Percentiles rank a stretch among this genome's conserved stretches.
Conservation (phyloP, 2,888 invertebrate species). For the Nomada fucata region DNA sequence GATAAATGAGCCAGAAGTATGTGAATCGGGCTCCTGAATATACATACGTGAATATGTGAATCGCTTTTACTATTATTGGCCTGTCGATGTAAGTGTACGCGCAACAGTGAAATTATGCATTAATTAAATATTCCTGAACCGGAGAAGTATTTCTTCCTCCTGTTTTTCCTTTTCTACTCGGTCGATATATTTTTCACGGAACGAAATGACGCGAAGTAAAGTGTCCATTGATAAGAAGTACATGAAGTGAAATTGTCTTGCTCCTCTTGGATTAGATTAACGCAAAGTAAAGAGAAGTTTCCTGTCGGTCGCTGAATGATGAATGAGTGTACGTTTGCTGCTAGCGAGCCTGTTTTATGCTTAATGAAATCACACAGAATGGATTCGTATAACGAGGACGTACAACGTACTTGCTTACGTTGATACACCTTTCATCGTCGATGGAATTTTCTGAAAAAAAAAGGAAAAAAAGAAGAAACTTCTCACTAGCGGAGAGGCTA, state of each 20-base stretch:
- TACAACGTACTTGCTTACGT: neutral
- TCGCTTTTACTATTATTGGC: no score
- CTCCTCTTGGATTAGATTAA: slow-evolving; percentile 1
- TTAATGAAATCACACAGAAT: slow-evolving; percentile 16
- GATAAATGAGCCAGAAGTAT: no score
- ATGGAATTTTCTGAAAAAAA: slow-evolving; percentile 21
- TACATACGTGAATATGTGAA: no score
- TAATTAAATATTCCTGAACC: no score
- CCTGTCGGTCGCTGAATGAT: slow-evolving; percentile 1
- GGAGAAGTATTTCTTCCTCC: no score
- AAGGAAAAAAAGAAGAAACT: neutral
- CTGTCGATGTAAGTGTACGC: no score
- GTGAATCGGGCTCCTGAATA: no score
- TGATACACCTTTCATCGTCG: slow-evolving; percentile 23
- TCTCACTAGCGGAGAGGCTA: neutral
- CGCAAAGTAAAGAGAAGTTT: neutral
- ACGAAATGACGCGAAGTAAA: neutral
- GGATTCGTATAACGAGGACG: slow-evolving; percentile 2
- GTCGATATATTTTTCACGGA: neutral
- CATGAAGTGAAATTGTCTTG: slow-evolving; percentile 15
- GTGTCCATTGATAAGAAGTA: neutral
- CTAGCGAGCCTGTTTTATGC: neutral
- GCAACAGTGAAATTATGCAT: no score
- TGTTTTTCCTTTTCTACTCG: no score
- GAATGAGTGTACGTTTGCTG: slow-evolving; percentile 18